Evolutionary conservation across 2,888 invertebrate genomes (phyloP), one percentile per base, ranked within the genome.

Genomic region (Apodemia hepburni): DNA sequence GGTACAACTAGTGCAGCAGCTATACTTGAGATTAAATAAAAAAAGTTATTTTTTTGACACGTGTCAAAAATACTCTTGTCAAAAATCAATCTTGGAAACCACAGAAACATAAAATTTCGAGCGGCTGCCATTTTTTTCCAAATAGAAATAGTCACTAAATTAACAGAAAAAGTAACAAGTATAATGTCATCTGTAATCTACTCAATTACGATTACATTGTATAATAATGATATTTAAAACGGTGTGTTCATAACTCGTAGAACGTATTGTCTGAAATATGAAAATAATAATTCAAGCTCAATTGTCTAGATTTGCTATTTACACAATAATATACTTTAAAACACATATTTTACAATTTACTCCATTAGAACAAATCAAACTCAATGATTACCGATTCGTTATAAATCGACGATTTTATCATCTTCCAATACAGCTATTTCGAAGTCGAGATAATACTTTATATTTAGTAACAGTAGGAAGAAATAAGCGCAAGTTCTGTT

Each of bases 301-400:
- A 27, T 54, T 54, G 27, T 54, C 27, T 5, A 12, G 15, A 54
- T 54, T 27, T 54, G 54, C 27, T 5, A 54, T 54, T 54, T 54
- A 51, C 49, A 54, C 33, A 61, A 18, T 62, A 63, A 62, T 59
- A 54, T 54, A 66, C 47, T 64, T 67, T 64, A 58, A 60, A 63
- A 60, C 45, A 64, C 49, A 62, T 64, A 61, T 38, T 61, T 51
- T 61, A 59, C 64, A 60, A 59, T 60, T 51, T 27, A 12, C 54
- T 54, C 29, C 54, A 54, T 27, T 54, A 54, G 29, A 54, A 27
- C 54, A 27, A 51, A 51, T 51, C 51, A 51, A 51, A 54, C 54
- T 27, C 54, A 15, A 54, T 59, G 64, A 69, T 69, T 66, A 69
- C 59, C 67, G 38, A 69, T 69, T 69, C 65, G 67, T 64, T 63